These are phyloP conservation scores for Chaenodraco wilsoni DNA, from an alignment of 2,797 vertebrate genomes.

Conservation along the genomic window DNA sequence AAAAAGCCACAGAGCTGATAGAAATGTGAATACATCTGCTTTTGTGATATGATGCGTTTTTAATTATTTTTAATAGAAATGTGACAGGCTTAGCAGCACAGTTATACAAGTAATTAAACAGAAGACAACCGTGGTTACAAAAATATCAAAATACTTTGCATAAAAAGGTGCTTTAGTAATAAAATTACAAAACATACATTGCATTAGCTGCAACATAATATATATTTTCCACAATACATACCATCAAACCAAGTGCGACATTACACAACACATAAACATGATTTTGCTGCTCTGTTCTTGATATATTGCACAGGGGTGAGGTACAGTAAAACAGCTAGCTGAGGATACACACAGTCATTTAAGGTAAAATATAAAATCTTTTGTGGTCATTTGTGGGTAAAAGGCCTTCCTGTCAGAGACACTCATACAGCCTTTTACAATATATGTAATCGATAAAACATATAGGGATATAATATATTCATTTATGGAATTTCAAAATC, in stretches of 20 bases:
- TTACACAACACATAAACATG: constrained; percentile 12
- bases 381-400: constrained; percentile 21
- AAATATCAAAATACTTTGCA: constrained; percentile 84
- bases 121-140: constrained; percentile 74
- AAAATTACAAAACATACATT: constrained; percentile 79
- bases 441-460: constrained; percentile 47
- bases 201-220: constrained; percentile 54
- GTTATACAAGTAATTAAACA: constrained; percentile 40
- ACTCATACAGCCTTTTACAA: constrained; percentile 61
- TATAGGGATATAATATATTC: constrained; percentile 45
- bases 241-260: constrained; percentile 48
- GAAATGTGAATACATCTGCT: constrained; percentile 19
- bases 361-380: constrained; percentile 43
- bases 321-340: constrained; percentile 59
- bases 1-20: constrained; percentile 56
- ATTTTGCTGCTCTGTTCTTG: constrained; percentile 45
- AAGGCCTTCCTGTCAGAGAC: constrained; percentile 64
- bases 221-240: constrained; percentile 46
- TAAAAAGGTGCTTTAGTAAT: constrained; percentile 86
- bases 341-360: constrained; percentile 19
- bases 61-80: constrained; percentile 20
- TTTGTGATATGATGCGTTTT: constrained; percentile 3
- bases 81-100: constrained; percentile 57
- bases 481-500: constrained; percentile 30
- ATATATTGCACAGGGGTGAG: constrained; percentile 77